Conservation (phyloP, 2,113 vertebrate genomes). For the Phaetusa simplex region DNA sequence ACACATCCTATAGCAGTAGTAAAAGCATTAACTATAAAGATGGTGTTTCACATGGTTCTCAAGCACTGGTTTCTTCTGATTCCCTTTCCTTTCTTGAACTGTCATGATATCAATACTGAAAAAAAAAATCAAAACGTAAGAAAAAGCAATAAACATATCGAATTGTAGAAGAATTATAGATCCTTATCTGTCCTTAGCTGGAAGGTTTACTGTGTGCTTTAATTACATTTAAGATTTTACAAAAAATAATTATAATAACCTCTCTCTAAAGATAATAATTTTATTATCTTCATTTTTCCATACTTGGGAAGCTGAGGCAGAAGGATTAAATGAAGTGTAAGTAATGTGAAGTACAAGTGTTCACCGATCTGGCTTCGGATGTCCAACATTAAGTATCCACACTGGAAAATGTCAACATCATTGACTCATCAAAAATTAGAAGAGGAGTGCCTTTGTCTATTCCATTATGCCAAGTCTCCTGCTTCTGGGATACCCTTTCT, state of each 20-base stretch:
- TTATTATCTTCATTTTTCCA: background rate
- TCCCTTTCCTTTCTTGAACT: background rate
- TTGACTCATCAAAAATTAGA: background rate
- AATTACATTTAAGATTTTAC: background rate
- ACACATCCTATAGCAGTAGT: fast-evolving
- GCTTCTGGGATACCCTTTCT: background rate
- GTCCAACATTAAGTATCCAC: background rate
- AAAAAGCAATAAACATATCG: background rate
- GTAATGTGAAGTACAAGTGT: background rate
- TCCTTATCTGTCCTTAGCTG: background rate
- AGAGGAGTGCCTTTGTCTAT: background rate
- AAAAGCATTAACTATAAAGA: background rate
- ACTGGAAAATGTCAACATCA: background rate
- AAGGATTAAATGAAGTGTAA: background rate
- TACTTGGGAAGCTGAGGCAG: background rate
- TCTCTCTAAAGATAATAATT: background rate
- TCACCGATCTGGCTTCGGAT: background rate
- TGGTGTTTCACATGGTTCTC: background rate
- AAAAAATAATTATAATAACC: background rate
- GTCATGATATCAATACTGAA: background rate
- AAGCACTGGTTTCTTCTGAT: background rate
- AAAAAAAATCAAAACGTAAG: background rate
- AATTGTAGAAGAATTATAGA: background rate
- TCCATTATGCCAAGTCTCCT: background rate
- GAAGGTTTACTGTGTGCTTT: background rate